Base-by-base conservation (phyloP, 2,797 vertebrate genomes). In the Simalia tracyae region DNA sequence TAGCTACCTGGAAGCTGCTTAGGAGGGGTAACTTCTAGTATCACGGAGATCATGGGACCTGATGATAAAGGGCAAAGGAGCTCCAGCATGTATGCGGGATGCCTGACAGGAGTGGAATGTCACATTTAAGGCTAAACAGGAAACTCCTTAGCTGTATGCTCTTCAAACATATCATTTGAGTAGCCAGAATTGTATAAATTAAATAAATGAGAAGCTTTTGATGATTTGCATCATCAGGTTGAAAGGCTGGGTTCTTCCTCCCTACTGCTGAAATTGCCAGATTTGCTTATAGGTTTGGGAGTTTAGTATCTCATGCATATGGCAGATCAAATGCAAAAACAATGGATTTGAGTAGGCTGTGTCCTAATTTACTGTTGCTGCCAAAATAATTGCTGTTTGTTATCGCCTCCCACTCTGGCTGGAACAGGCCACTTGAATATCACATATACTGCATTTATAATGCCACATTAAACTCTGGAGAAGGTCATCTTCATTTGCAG, bases 361-460 rank as follows among this genome's bases (percentile, higher is more conserved):
- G 81, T 60, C 60, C 92, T 92, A 91, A 84, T 60, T 61, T 63
- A 94, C 85, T 0, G 1, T 90, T 95, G 84, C 92, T 95, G 89
- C 85, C 68, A 91, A 96, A 93, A 94, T 91, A 94, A 90, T 54
- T 92, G 89, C 84, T 95, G 92, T 95, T 95, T 93, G 76, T 93
- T 94, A 88, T 88, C 94, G 63, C 86, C 26, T 95, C 86, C 93
- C 59, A 87, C 76, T 86, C 92, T 91, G 89, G 94, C 68, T 94
- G 88, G 88, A 96, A 93, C 28, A 94, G 87, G 85, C 90, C 94
- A 60, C 19, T 81, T 94, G 95, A 93, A 90, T 93, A 92, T 91
- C 95, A 95, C 89, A 89, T 90, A 90, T 5, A 63, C 61, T 86
- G 90, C 84, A 94, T 95, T 95, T 95, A 93, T 95, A 95, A 92